These are phyloP conservation scores for Gymnoscelis rufifasciata DNA, from an alignment of 2,888 invertebrate species.

Conservation along the genomic window DNA sequence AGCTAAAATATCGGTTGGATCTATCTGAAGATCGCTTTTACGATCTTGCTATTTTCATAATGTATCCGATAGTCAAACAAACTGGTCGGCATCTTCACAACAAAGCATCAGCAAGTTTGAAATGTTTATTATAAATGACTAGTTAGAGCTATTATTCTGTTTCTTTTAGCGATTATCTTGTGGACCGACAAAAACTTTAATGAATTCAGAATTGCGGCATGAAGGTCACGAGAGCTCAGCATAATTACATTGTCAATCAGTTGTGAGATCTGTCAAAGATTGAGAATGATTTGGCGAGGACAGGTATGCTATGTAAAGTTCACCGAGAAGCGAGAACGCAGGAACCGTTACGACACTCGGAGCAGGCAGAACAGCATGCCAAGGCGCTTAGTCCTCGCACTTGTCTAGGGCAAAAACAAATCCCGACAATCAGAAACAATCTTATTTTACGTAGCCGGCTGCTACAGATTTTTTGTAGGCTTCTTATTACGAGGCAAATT, in stretches of 20 bases:
- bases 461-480: no score
- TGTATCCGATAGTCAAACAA: conserved; percentile 20
- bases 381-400: conserved; percentile 35
- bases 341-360: conserved; percentile 58
- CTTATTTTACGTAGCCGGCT: no score
- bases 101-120: conserved; percentile 1
- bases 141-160: conserved; percentile 16
- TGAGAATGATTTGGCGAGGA: conserved; percentile 47
- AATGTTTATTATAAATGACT: conserved; percentile 14
- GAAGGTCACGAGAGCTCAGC: conserved; percentile 50
- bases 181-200: conserved; percentile 24
- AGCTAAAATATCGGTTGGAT: conserved; percentile 29
- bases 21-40: conserved; percentile 29
- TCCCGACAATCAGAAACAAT: no score
- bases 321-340: conserved; percentile 35
- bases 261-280: conserved; percentile 40
- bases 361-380: conserved; percentile 66
- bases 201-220: conserved; percentile 28
- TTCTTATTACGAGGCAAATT: no score
- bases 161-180: conserved; percentile 20
- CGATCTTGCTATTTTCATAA: conserved; percentile 33
- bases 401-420: neutral
- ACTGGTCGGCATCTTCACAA: conserved; percentile 9
- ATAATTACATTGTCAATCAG: conserved; percentile 64
- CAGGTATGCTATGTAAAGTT: conserved; percentile 45